Base-by-base conservation (phyloP, 2,888 invertebrate species). In the Andrena dorsata region DNA sequence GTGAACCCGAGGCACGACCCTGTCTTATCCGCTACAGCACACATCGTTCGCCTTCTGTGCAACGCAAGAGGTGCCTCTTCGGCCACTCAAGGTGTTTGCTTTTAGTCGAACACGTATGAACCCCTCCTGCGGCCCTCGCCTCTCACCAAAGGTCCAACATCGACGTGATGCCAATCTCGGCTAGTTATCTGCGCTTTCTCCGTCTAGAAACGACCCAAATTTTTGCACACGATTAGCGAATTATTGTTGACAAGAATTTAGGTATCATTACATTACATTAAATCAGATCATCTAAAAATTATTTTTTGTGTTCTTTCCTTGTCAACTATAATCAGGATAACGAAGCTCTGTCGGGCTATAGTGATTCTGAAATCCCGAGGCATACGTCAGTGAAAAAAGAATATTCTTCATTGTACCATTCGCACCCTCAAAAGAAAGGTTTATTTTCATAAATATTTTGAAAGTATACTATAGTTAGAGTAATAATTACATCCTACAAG, bases 1-100 rank as follows among this genome's bases (percentile, higher is more conserved):
- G 71, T 78, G 82, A 75, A 86, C 80, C 72, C 80, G 68, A 61
- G 77, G 83, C 83, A 85, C 81, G 78, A 80, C 76, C 41, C 71
- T 77, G 74, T 73, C 76, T 78, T 85, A 84, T 63, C 53, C 71
- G 49, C 71, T 41, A 71, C 51, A 10, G 53, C 76, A 64, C 72
- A 77, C 72, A 60, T 69, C 60, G 72, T 35, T 69, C 58, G n/a
- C 58, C 65, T 65, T 70, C 69, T 51, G 63, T 64, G 68, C 63
- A 49, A 64, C 72, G 75, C 16, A 56, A 61, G 69, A 80, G 77
- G 72, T 65, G 76, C 76, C 68, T 74, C 69, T 76, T 82, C 73
- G 78, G 69, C 84, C 84, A 85, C 84, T 84, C 80, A 61, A 69
- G 66, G 35, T 85, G 71, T 84, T 84, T 83, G 63, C 85, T 84